phyloP scores from a whole-genome alignment of 2,113 vertebrate genomes.

The Malaclemys terrapin region DNA sequence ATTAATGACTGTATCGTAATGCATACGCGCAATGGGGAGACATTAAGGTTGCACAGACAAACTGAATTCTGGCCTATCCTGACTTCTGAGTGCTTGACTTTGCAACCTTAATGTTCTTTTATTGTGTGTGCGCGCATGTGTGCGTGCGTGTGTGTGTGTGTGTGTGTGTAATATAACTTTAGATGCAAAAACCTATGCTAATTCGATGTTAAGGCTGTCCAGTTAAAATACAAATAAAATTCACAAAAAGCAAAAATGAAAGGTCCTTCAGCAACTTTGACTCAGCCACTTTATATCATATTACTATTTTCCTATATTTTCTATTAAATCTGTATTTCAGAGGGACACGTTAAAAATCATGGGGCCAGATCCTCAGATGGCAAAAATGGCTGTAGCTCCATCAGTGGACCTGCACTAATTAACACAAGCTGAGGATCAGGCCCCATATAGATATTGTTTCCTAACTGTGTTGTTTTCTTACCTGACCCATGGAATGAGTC shows the following conservation, averaged over 20 bases:
- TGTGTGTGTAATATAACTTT: not conserved
- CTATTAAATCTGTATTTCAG: not conserved
- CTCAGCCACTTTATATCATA: slow-evolving; percentile 14
- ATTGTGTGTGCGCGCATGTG: not conserved
- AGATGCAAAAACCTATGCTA: slow-evolving; percentile 41
- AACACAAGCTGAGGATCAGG: not conserved
- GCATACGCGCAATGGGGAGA: no score
- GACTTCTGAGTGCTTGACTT: not conserved
- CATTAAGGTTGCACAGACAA: not conserved
- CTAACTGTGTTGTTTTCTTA: slow-evolving; percentile 16
- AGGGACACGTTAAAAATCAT: not conserved
- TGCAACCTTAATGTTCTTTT: not conserved
- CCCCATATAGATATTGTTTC: not conserved
- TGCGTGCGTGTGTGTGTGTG: not conserved
- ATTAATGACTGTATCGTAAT: not conserved
- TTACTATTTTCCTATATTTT: slow-evolving; percentile 22
- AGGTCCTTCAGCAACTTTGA: slow-evolving; percentile 32
- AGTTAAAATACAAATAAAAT: slow-evolving; percentile 41
- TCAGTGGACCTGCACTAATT: not conserved
- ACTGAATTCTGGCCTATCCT: not conserved
- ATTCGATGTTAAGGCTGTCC: slow-evolving; percentile 31
- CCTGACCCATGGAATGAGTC: not conserved
- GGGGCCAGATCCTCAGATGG: not conserved
- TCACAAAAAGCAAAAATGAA: slow-evolving; percentile 51
- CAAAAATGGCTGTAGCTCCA: not conserved